Evolutionary conservation across 2,113 vertebrate genomes (phyloP).

Genomic region (Pachypanchax playfairii): DNA sequence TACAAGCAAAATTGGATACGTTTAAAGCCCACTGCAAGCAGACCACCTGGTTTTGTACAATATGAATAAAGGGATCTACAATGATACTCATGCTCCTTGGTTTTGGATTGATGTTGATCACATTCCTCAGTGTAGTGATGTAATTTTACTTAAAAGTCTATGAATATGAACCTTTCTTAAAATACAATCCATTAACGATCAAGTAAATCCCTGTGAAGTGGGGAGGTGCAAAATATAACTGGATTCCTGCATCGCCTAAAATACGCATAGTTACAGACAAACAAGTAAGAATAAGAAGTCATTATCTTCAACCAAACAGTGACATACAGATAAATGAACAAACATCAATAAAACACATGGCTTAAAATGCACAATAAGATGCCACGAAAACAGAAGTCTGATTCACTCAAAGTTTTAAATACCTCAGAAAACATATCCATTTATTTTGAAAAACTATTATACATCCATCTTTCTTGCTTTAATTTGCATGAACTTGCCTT

Average conservation of each 20-base stretch:
- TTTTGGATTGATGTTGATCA: too few species aligned
- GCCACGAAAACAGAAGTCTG: slow-evolving; percentile 10
- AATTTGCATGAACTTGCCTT: slow-evolving; percentile 49
- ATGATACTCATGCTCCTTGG: not conserved
- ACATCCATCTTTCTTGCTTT: slow-evolving; percentile 50
- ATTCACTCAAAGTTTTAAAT: slow-evolving; percentile 18
- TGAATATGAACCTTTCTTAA: too few species aligned
- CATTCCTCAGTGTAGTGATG: too few species aligned
- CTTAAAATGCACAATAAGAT: slow-evolving; percentile 32
- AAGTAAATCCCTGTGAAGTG: too few species aligned
- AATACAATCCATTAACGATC: too few species aligned
- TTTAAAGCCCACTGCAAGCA: slow-evolving; percentile 31
- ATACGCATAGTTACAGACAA: too few species aligned
- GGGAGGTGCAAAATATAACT: too few species aligned
- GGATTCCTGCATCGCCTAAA: too few species aligned
- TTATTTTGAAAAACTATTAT: slow-evolving; percentile 54
- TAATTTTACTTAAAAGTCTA: too few species aligned
- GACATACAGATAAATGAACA: slow-evolving; percentile 11
- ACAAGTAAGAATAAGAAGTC: slow-evolving; percentile 12
- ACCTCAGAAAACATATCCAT: slow-evolving; percentile 51
- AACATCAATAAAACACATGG: slow-evolving; percentile 21
- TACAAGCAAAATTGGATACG: slow-evolving; percentile 31
- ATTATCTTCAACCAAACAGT: not conserved
- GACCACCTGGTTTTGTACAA: slow-evolving; percentile 48
- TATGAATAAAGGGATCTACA: slow-evolving; percentile 30